These are phyloP conservation scores for Pogonomyrmex barbatus DNA, from an alignment of 1,140 invertebrate species.

Conservation along the genomic window DNA sequence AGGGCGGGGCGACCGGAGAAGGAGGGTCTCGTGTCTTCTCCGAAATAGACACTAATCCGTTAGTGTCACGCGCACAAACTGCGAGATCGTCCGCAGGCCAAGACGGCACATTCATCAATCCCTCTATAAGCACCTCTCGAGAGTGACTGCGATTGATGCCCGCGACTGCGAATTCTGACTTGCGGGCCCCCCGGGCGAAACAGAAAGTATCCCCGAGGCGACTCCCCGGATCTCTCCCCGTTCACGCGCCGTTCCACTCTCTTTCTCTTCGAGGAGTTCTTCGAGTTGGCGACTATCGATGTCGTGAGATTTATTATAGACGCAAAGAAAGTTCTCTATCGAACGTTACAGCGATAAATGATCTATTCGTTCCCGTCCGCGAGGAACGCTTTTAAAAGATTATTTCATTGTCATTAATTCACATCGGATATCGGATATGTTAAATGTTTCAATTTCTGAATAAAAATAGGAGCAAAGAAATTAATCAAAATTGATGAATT, in stretches of 20 bases:
- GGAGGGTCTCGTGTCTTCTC: neutral
- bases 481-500: neutral
- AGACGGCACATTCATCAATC: slow-evolving; percentile 48
- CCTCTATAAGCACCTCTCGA: slow-evolving; percentile 16
- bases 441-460: neutral
- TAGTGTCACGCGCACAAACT: slow-evolving; percentile 9
- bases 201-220: slow-evolving; percentile 50
- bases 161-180: slow-evolving; percentile 12
- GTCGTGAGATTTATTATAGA: slow-evolving; percentile 39
- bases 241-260: slow-evolving; percentile 4
- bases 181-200: slow-evolving; percentile 22
- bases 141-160: slow-evolving; percentile 36
- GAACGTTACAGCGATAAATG: slow-evolving; percentile 7
- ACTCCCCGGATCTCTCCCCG: neutral
- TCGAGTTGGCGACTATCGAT: slow-evolving; percentile 28
- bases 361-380: slow-evolving; percentile 1
- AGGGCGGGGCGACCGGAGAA: neutral
- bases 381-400: slow-evolving; percentile 17
- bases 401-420: slow-evolving; percentile 21
- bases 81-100: slow-evolving; percentile 20
- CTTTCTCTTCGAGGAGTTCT: slow-evolving; percentile 8
- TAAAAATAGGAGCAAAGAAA: neutral
- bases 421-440: neutral
- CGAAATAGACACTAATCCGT: slow-evolving; percentile 39
- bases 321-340: slow-evolving; percentile 18